These are phyloP conservation scores for Alauda arvensis DNA, from an alignment of 2,797 vertebrate genomes.

Conservation along the genomic window DNA sequence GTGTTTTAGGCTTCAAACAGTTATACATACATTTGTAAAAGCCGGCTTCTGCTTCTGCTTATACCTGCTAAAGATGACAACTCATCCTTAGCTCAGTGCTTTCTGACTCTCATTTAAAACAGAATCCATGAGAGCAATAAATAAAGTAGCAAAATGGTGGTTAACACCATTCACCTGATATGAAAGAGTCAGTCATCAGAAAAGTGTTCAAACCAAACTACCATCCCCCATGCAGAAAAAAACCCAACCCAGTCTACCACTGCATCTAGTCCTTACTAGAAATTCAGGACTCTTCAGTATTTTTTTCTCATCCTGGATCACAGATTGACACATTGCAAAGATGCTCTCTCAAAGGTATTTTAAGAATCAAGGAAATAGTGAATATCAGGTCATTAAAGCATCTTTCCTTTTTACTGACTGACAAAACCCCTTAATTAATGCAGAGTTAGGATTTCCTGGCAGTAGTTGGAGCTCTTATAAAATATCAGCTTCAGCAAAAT, in stretches of 20 bases:
- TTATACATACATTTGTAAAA: not conserved
- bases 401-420: not conserved
- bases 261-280: not conserved
- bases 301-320: not conserved
- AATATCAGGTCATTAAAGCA: not conserved
- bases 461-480: not conserved
- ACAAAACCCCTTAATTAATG: slow-evolving; percentile 6
- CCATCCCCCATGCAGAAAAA: not conserved
- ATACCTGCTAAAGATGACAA: not conserved
- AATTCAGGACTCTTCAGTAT: not conserved
- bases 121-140: not conserved
- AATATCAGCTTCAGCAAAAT: slow-evolving; percentile 27
- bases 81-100: not conserved
- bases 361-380: not conserved
- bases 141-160: not conserved
- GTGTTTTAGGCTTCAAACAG: not conserved
- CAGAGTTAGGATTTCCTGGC: not conserved
- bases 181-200: not conserved
- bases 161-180: not conserved
- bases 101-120: not conserved
- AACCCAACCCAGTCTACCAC: not conserved
- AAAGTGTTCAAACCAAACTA: not conserved
- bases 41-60: not conserved
- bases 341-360: not conserved
- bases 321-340: not conserved